phyloP scores from a whole-genome alignment of 1,140 invertebrate genomes.

The Bradynema listronoti region DNA sequence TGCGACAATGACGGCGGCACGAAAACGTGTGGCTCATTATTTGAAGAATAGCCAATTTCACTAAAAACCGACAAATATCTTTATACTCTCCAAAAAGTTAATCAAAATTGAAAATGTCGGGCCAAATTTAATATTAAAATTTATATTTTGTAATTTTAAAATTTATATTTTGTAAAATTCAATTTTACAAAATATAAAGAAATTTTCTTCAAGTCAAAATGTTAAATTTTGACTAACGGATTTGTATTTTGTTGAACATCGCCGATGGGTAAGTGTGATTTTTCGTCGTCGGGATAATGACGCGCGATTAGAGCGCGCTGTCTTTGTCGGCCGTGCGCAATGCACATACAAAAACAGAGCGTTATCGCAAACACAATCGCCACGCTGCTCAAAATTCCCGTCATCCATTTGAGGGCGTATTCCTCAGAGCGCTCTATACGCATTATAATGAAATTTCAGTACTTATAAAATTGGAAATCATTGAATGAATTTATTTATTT shows the following conservation, averaged over 20 bases:
- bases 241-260: neutral
- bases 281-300: slow-evolving; percentile 16
- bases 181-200: too few relatives aligned
- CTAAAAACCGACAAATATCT: too few relatives aligned
- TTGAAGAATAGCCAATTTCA: too few relatives aligned
- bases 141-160: too few relatives aligned
- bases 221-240: neutral
- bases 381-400: slow-evolving; percentile 29
- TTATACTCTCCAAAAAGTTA: too few relatives aligned
- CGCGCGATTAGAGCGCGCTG: slow-evolving; percentile 23
- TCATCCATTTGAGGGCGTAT: slow-evolving; percentile 41
- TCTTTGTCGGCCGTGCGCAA: slow-evolving; percentile 25
- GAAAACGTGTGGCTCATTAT: too few relatives aligned
- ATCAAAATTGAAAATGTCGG: too few relatives aligned
- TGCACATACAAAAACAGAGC: slow-evolving; percentile 29
- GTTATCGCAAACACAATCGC: slow-evolving; percentile 32
- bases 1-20: too few relatives aligned
- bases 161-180: too few relatives aligned
- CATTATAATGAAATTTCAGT: neutral
- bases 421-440: slow-evolving; percentile 28
- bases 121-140: too few relatives aligned
- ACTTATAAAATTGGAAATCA: neutral
- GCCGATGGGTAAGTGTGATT: slow-evolving; percentile 3
- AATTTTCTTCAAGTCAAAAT: too few relatives aligned
- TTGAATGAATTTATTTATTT: neutral